Base-by-base conservation (phyloP, 2,113 vertebrate genomes). In the Tympanuchus pallidicinctus region DNA sequence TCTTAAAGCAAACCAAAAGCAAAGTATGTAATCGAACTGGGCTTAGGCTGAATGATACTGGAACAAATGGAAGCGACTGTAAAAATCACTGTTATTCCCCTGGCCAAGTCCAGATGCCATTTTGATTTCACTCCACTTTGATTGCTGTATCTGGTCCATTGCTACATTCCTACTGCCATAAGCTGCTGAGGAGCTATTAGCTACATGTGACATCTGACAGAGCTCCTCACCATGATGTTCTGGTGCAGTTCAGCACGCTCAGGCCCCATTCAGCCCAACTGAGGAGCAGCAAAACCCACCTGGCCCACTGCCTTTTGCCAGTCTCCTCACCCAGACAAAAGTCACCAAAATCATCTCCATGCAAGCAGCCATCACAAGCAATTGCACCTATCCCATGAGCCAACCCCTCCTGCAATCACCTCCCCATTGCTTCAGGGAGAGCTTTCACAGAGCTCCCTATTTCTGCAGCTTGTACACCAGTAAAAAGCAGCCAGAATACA, bases 51-150 rank as follows among this genome's bases (percentile, higher is more conserved):
- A 88, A 79, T 7, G 65, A 83, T 77, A 67, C 61, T 90, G 91
- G 86, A 89, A 93, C 83, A 71, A 95, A 92, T 84, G 77, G 89
- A 86, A 93, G 61, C 20, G 86, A 94, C 77, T 93, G 89, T 84
- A 64, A 90, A 78, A 94, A 84, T 94, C n/a, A 52, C 66, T 89
- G 65, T 18, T 42, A 45, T 42, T 79, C 43, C 71, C 66, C 56
- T 77, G 77, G 83, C 42, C 89, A 81, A 70, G 61, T 61, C 83
- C 70, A 77, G 77, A 69, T 96, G 89, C 93, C 91, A 38, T 93
- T 81, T 81, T 86, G 77, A 90, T 94, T 95, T 67, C 84, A 84
- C 69, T 92, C 91, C 77, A 74, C 86, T 38, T 81, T 67, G 83
- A 81, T 90, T 57, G 73, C 69, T 63, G 69, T 63, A 70, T 43